Conservation (phyloP, 2,888 invertebrate species). For the Meiosimyza platycephala region DNA sequence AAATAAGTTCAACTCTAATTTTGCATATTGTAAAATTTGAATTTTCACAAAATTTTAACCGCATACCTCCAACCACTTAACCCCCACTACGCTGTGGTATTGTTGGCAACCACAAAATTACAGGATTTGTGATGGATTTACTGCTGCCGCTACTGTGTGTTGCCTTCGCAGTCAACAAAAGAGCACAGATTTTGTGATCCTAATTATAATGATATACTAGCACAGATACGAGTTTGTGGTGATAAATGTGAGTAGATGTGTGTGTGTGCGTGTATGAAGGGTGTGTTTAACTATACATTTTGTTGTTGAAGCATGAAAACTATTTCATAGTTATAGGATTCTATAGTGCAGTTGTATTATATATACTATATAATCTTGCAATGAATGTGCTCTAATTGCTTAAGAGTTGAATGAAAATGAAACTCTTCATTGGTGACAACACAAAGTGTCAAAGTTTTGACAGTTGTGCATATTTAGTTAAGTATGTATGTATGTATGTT, state of each 20-base stretch:
- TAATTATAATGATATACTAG: constrained; percentile 38
- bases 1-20: too few species aligned
- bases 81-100: neutral
- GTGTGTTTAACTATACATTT: constrained; percentile 1
- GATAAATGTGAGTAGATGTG: neutral
- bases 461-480: neutral
- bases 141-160: neutral
- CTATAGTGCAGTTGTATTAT: neutral
- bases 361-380: neutral
- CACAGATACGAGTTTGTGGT: constrained; percentile 10
- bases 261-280: neutral
- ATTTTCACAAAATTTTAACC: too few species aligned
- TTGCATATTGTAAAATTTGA: too few species aligned
- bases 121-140: constrained; percentile 31
- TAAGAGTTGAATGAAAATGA: constrained; percentile 2
- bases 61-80: neutral
- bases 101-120: constrained; percentile 27
- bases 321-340: neutral
- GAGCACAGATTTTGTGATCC: constrained; percentile 24
- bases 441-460: constrained; percentile 5
- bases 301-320: constrained; percentile 5
- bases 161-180: neutral
- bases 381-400: constrained; percentile 2
- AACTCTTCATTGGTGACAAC: constrained; percentile 12
- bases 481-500: too few species aligned